Conservation (phyloP, 1,140 invertebrate species). For the Drosophila aff. region DNA sequence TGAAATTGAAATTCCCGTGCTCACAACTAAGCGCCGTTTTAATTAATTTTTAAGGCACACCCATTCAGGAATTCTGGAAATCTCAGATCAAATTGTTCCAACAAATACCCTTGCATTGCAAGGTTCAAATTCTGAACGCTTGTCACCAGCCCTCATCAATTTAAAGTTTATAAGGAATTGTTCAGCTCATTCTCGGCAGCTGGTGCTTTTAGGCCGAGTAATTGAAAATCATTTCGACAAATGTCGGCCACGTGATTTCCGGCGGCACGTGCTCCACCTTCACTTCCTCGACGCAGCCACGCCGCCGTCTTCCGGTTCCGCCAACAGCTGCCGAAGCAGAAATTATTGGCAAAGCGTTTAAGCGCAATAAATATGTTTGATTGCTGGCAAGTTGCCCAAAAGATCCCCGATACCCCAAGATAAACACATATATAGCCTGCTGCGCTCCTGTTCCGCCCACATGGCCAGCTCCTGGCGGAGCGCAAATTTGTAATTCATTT, state of each 20-base stretch:
- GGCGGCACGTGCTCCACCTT: slow-evolving; percentile 65
- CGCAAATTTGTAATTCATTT: slow-evolving; percentile 72
- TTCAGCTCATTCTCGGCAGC: slow-evolving; percentile 12
- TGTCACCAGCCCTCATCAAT: slow-evolving; percentile 9
- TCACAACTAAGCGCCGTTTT: slow-evolving; percentile 44
- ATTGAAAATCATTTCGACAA: slow-evolving; percentile 78
- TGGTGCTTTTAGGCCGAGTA: slow-evolving; percentile 54
- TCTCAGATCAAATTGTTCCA: not conserved
- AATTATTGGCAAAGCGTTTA: slow-evolving; percentile 80
- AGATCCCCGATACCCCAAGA: slow-evolving; percentile 21
- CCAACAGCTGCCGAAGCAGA: slow-evolving; percentile 61
- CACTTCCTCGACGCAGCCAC: slow-evolving; percentile 2
- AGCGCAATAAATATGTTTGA: slow-evolving; percentile 81
- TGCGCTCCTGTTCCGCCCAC: slow-evolving; percentile 23
- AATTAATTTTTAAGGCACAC: slow-evolving; percentile 50
- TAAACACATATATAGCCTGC: slow-evolving; percentile 17
- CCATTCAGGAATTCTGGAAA: slow-evolving; percentile 14
- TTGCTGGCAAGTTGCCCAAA: slow-evolving; percentile 69
- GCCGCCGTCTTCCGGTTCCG: not conserved
- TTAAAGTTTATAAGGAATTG: slow-evolving; percentile 27
- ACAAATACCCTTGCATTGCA: slow-evolving; percentile 13
- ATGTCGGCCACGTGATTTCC: slow-evolving; percentile 76
- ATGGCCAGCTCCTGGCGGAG: slow-evolving; percentile 7
- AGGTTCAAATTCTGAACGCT: not conserved
- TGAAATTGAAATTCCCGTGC: slow-evolving; percentile 40